These are phyloP conservation scores for Oedothorax gibbosus DNA, from an alignment of 1,140 invertebrate genomes.

Conservation along the genomic window DNA sequence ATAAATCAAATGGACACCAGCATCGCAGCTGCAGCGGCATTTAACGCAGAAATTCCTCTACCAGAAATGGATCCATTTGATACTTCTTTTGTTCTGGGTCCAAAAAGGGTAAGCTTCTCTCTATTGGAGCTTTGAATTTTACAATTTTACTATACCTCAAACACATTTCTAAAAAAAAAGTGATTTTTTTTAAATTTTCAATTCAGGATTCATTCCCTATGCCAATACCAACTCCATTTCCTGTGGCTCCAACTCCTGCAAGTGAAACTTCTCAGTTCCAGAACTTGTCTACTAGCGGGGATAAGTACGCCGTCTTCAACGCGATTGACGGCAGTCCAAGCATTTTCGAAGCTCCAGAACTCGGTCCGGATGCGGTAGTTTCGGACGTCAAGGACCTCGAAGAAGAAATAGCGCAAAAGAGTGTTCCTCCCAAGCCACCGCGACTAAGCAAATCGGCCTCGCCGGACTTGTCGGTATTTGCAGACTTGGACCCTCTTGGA, in stretches of 20 bases:
- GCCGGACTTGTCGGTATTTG: constrained; percentile 76
- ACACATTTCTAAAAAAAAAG: neutral
- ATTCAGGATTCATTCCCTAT: constrained; percentile 43
- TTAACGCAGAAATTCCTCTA: constrained; percentile 19
- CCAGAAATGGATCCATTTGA: constrained; percentile 52
- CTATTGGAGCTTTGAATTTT: neutral
- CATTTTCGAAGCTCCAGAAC: constrained; percentile 27
- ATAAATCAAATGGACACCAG: constrained; percentile 85
- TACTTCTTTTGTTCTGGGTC: constrained; percentile 52
- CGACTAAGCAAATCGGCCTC: constrained; percentile 32
- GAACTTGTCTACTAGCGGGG: neutral
- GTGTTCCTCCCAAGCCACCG: constrained; percentile 37
- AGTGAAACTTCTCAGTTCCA: neutral
- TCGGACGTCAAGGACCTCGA: constrained; percentile 30
- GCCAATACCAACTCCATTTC: constrained; percentile 47
- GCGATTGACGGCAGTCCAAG: constrained; percentile 38
- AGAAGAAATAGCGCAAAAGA: constrained; percentile 29
- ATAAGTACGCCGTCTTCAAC: constrained; percentile 60
- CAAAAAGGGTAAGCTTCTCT: constrained; percentile 45
- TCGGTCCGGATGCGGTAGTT: neutral
- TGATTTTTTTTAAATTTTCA: neutral
- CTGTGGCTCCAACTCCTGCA: neutral
- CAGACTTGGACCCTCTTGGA: constrained; percentile 90
- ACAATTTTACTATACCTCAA: neutral
- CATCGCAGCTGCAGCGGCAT: constrained; percentile 48